Percentiles rank a stretch among this genome's conserved stretches.
Conservation (phyloP, 1,140 invertebrate species). For the Bombus haemorrhoidalis region DNA sequence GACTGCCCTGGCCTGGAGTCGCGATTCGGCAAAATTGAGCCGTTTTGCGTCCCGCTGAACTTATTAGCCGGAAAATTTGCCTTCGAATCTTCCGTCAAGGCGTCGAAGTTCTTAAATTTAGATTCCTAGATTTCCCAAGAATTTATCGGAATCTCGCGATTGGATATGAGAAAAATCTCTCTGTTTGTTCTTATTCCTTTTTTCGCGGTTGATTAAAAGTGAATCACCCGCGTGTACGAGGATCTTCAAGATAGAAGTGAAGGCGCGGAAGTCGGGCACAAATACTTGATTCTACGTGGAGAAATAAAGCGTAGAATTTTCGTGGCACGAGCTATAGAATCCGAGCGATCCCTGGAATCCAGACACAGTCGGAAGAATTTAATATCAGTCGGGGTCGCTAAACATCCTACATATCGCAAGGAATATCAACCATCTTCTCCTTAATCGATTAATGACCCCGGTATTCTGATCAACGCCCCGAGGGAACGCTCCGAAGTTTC, state of each 20-base stretch:
- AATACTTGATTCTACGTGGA: constrained; percentile 6
- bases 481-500: neutral
- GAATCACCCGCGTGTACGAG: neutral
- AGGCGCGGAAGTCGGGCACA: too few species aligned
- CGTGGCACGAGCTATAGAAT: constrained; percentile 34
- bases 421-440: constrained; percentile 25
- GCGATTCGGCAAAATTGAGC: constrained; percentile 47
- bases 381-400: constrained; percentile 55
- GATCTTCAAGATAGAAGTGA: neutral
- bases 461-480: neutral
- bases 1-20: neutral
- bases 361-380: constrained; percentile 60
- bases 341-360: constrained; percentile 39
- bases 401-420: constrained; percentile 33
- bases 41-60: constrained; percentile 21
- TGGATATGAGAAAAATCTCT: too few species aligned
- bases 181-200: too few species aligned
- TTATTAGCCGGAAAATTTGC: neutral
- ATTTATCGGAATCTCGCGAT: too few species aligned
- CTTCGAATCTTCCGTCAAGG: neutral
- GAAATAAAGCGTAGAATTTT: constrained; percentile 51
- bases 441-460: neutral
- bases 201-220: neutral
- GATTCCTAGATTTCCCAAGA: neutral
- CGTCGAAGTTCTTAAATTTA: neutral